Evolutionary conservation across 30 jellyfish, hydroid and myxozoan genomes (phyloP).

Genomic region (Clytia hemisphaerica): DNA sequence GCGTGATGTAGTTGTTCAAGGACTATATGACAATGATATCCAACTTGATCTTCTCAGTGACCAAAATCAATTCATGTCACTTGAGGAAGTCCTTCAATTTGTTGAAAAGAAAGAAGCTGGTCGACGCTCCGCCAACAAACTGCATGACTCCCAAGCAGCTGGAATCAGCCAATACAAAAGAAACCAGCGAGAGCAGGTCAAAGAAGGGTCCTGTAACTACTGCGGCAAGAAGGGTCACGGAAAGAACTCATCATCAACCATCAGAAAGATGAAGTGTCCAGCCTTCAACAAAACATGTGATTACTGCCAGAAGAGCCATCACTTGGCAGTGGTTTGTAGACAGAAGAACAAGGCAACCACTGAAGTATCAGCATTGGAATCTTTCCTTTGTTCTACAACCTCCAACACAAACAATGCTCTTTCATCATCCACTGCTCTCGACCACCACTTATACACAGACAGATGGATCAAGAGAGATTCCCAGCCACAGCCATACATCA

Average conservation of each 20-base stretch:
- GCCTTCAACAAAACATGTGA: constrained; percentile 12
- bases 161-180: constrained; percentile 12
- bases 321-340: constrained; percentile 1
- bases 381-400: constrained; percentile 1
- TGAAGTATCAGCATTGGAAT: constrained; percentile 8
- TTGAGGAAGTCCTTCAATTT: constrained; percentile 28
- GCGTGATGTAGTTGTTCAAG: constrained; percentile 1
- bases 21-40: constrained; percentile 19
- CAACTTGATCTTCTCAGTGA: constrained; percentile 45
- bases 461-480: constrained; percentile 7
- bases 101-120: constrained; percentile 33
- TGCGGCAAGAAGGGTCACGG: constrained; percentile 16
- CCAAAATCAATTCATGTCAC: constrained; percentile 26
- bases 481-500: constrained; percentile 11
- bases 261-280: constrained; percentile 4
- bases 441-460: not conserved
- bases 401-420: not conserved
- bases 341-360: not conserved
- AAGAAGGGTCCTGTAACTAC: not conserved
- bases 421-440: constrained; percentile 15
- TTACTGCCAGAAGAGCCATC: constrained; percentile 3
- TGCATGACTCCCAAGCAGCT: constrained; percentile 18
- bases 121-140: constrained; percentile 29
- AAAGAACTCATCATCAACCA: not conserved
- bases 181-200: constrained; percentile 4